Percentiles rank a stretch among this genome's conserved stretches.
Conservation (phyloP, 2,888 invertebrate genomes). For the Athalia cordata region DNA sequence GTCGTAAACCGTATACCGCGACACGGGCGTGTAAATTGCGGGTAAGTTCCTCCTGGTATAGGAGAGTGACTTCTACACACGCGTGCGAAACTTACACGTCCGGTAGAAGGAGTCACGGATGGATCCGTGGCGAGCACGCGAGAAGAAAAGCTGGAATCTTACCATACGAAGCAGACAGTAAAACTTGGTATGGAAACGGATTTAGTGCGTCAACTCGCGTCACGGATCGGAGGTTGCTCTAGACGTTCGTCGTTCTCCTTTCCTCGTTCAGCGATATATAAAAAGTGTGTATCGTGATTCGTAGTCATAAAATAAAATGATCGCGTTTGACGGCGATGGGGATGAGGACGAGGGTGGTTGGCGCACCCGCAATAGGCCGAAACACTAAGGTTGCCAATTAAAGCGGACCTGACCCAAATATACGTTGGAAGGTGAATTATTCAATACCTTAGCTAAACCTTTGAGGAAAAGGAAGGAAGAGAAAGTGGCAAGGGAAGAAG, state of each 20-base stretch:
- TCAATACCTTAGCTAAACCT: constrained; percentile 45
- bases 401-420: constrained; percentile 55
- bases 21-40: constrained; percentile 32
- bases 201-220: constrained; percentile 31
- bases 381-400: constrained; percentile 53
- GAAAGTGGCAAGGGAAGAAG: constrained; percentile 18
- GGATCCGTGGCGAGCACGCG: constrained; percentile 21
- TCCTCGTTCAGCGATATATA: background rate
- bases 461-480: constrained; percentile 23
- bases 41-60: background rate
- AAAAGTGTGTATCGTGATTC: constrained; percentile 44
- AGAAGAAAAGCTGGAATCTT: constrained; percentile 17
- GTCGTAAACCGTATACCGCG: constrained; percentile 25
- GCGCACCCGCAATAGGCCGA: constrained; percentile 9
- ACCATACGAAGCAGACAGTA: constrained; percentile 18
- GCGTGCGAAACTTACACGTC: background rate
- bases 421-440: constrained; percentile 52
- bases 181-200: constrained; percentile 29
- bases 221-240: background rate
- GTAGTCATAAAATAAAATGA: constrained; percentile 46
- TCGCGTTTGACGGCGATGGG: constrained; percentile 34
- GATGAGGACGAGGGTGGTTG: background rate
- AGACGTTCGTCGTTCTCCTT: background rate
- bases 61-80: too few species aligned
- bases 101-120: constrained; percentile 2